phyloP scores from a whole-genome alignment of 2,888 invertebrate species.

The Noctuana brunneofusca region DNA sequence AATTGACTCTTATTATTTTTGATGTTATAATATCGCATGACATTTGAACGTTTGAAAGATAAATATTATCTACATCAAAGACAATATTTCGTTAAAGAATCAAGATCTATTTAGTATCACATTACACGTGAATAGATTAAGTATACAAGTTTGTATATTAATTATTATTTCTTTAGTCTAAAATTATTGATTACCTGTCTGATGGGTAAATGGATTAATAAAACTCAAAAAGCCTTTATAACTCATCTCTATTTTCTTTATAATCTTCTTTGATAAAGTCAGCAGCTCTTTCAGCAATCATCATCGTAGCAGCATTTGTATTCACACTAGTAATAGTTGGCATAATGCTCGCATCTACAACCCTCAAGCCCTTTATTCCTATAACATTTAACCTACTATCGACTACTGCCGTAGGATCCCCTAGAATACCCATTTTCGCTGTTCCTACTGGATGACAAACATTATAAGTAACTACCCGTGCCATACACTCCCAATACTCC shows the following conservation, averaged over 20 bases:
- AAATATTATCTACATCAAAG: too few species aligned
- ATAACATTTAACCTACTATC: slow-evolving; percentile 58
- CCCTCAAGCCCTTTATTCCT: slow-evolving; percentile 59
- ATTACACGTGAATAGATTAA: too few species aligned
- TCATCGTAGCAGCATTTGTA: slow-evolving; percentile 71
- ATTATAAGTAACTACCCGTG: slow-evolving; percentile 67
- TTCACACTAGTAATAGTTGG: slow-evolving; percentile 73
- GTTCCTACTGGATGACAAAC: slow-evolving; percentile 76
- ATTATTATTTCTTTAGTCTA: too few species aligned
- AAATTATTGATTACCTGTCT: too few species aligned
- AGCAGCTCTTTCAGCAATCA: slow-evolving; percentile 73
- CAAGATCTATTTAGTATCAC: too few species aligned
- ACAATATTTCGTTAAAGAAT: too few species aligned
- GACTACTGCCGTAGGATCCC: slow-evolving; percentile 61
- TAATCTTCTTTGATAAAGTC: slow-evolving; percentile 68
- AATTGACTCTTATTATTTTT: too few species aligned
- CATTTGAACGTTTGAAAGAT: too few species aligned
- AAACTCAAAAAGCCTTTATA: slow-evolving; percentile 45
- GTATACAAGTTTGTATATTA: too few species aligned
- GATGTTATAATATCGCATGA: too few species aligned
- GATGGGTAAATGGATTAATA: neutral
- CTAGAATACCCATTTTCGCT: slow-evolving; percentile 65
- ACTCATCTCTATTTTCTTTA: slow-evolving; percentile 53
- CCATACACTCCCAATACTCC: slow-evolving; percentile 74
- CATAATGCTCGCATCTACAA: slow-evolving; percentile 74